phyloP scores from a whole-genome alignment of 1,140 invertebrate species.

The Procambarus clarkii region DNA sequence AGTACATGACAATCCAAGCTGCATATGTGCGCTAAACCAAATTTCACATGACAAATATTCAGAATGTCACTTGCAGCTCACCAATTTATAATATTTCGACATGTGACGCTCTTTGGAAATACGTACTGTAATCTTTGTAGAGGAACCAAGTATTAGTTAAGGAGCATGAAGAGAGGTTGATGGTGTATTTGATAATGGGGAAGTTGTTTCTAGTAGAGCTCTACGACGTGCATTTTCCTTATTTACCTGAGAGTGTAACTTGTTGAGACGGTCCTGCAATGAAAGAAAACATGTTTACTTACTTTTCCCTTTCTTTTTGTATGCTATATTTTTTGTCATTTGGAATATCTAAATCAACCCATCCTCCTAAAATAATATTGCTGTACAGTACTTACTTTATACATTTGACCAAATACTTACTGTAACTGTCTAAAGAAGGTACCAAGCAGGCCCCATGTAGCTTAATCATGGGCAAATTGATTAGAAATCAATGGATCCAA shows the following conservation, averaged over 20 bases:
- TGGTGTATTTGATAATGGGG: slow-evolving; percentile 34
- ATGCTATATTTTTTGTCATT: too few species aligned
- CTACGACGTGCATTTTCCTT: slow-evolving; percentile 86
- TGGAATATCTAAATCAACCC: too few species aligned
- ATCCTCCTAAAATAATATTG: too few species aligned
- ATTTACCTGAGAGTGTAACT: slow-evolving; percentile 87
- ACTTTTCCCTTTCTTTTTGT: too few species aligned
- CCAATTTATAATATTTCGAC: not conserved
- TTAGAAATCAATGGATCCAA: too few species aligned
- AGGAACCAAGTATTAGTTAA: not conserved
- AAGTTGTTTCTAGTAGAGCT: slow-evolving; percentile 81
- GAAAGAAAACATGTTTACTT: slow-evolving; percentile 60
- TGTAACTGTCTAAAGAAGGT: too few species aligned
- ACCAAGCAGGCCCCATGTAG: too few species aligned
- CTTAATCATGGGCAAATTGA: too few species aligned
- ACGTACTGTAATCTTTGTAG: not conserved
- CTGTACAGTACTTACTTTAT: too few species aligned
- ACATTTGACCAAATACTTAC: too few species aligned
- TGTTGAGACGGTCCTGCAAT: slow-evolving; percentile 86
- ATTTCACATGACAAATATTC: not conserved
- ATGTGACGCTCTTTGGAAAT: not conserved
- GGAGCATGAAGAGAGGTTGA: slow-evolving; percentile 54
- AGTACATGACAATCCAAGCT: not conserved
- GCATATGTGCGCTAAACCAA: not conserved
- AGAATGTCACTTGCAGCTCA: not conserved